Evolutionary conservation across 2,797 vertebrate species (phyloP).

Genomic region (Hippoglossus hippoglossus): DNA sequence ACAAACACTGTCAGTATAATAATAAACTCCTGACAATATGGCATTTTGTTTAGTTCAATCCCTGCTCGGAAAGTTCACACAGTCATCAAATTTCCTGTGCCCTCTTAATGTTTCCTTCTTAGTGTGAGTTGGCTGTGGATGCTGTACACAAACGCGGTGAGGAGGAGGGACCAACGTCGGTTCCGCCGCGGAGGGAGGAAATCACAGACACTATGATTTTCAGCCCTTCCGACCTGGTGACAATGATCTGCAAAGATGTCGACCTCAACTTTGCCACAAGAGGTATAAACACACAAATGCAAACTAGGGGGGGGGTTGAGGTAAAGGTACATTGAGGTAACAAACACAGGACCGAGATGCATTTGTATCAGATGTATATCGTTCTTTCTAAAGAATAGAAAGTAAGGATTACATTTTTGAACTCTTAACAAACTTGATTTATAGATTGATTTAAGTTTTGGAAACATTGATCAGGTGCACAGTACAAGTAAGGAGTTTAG

Average conservation of each 20-base stretch:
- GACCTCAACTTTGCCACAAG: conserved; percentile 93
- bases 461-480: no score
- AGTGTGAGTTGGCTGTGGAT: conserved; percentile 95
- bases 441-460: no score
- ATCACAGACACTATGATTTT: conserved; percentile 96
- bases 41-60: not conserved
- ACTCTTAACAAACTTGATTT: not conserved
- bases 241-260: conserved; percentile 92
- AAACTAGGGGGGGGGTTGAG: no score
- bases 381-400: not conserved
- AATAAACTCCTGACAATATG: not conserved
- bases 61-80: not conserved
- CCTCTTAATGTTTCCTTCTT: conserved; percentile 4
- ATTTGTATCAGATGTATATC: not conserved
- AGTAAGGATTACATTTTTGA: not conserved
- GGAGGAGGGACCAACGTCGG: conserved; percentile 69
- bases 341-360: not conserved
- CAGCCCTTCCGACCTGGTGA: conserved; percentile 89
- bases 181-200: conserved; percentile 88
- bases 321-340: not conserved
- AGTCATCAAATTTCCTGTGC: conserved; percentile 8
- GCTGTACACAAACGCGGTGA: conserved; percentile 88
- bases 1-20: not conserved
- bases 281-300: conserved; percentile 78
- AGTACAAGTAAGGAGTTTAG: not conserved